Base-by-base conservation (phyloP, 1,140 invertebrate species). In the Forficula auricularia region DNA sequence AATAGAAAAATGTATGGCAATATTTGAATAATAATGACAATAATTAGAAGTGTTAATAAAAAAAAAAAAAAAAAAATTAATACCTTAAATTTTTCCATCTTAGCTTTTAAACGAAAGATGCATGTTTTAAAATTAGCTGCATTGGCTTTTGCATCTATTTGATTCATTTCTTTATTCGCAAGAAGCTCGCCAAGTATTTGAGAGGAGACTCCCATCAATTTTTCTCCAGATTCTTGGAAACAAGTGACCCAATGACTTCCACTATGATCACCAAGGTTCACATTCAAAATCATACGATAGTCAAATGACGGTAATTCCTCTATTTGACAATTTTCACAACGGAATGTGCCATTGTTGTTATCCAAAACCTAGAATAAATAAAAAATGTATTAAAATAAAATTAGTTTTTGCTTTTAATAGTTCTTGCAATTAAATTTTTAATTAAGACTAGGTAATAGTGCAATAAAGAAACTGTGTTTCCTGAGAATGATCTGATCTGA, bases 71-170 rank as follows among this genome's bases (percentile, higher is more conserved):
- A n/a, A n/a, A n/a, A 38, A 14, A 50, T 49, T 63, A 73, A 70
- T 63, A 82, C 88, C 61, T 87, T 92, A 54, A 82, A 98, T 13
- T 72, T 80, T 60, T 98, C 92, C 57, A 84, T 72, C 61, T 88
- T 92, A 13, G 79, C 75, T 46, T 86, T 65, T 34, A 95, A 63
- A 57, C 79, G 83, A 53, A 94, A 84, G 9, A 80, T 65, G 50
- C 74, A 90, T 0, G 73, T 68, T 53, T 78, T 79, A 57, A 95
- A 94, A 48, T 75, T 71, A 4, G 82, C 70, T 10, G 77, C 67
- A 14, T 72, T 66, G 43, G 92, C 77, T 40, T 83, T 64, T 32
- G 74, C 55, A 42, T 67, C 59, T 55, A 68, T 61, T 15, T 66
- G 52, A 47, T 68, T 75, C 2, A 59, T 64, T 12, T 68, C 61